Conservation (phyloP, 2,888 invertebrate species). For the Rhaphigaster nebulosa region DNA sequence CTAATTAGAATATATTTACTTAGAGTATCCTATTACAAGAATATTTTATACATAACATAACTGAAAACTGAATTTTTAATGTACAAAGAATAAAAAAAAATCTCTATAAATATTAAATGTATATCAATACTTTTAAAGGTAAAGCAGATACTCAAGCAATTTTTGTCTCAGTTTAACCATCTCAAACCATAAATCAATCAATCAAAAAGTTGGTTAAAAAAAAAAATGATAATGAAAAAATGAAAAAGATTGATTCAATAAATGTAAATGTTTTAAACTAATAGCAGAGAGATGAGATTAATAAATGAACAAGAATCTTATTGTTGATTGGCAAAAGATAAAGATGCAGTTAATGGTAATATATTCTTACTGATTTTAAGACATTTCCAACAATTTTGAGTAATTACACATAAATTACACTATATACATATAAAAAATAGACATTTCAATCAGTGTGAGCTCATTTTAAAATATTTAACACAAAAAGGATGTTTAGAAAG, state of each 20-base stretch:
- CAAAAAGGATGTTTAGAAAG: not conserved
- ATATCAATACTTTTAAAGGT: not conserved
- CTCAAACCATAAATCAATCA: not conserved
- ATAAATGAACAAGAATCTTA: not conserved
- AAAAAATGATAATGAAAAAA: not conserved
- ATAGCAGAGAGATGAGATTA: not conserved
- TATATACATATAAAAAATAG: constrained; percentile 46
- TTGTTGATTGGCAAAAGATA: not conserved
- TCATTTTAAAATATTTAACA: constrained; percentile 1
- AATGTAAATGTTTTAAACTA: not conserved
- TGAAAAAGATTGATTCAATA: not conserved
- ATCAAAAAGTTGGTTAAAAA: not conserved
- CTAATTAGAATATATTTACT: not conserved
- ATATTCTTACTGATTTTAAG: not conserved
- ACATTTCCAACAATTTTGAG: not conserved
- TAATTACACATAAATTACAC: constrained; percentile 5
- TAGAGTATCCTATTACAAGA: not conserved
- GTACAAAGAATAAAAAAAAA: not conserved
- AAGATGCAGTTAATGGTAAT: not conserved
- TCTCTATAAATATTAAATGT: not conserved
- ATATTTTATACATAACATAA: not conserved
- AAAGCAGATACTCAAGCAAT: not conserved
- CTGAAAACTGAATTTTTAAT: not conserved
- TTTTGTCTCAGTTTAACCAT: not conserved
- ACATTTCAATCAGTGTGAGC: not conserved